Percentiles rank a stretch among this genome's conserved stretches.
Conservation (phyloP, 2,113 vertebrate genomes). For the Genyomyrus donnyi region DNA sequence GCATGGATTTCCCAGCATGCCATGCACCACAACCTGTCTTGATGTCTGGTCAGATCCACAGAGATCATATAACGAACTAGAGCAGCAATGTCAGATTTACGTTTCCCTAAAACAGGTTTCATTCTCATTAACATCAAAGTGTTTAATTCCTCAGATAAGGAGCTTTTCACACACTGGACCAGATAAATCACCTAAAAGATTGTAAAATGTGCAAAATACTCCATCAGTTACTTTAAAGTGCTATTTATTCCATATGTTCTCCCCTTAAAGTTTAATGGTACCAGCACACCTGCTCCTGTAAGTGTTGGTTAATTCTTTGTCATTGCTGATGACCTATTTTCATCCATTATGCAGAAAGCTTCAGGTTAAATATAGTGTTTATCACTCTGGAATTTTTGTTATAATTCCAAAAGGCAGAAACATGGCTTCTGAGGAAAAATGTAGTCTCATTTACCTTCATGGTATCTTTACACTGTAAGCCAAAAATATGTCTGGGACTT, state of each 20-base stretch:
- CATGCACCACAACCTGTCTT: neutral
- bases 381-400: neutral
- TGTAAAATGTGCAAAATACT: neutral
- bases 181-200: neutral
- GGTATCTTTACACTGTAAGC: neutral
- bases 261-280: neutral
- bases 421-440: neutral
- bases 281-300: neutral
- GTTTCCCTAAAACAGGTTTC: neutral
- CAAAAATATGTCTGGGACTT: neutral
- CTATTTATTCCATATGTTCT: neutral
- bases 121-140: neutral
- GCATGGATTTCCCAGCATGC: slow-evolving; percentile 8
- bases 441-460: neutral
- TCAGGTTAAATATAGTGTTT: neutral
- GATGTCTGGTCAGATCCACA: neutral
- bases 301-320: neutral
- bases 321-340: neutral
- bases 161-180: neutral
- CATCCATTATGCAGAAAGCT: neutral
- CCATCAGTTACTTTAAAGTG: neutral
- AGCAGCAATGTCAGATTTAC: neutral
- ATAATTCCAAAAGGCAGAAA: neutral
- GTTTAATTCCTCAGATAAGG: neutral
- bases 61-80: neutral